Evolutionary conservation across 1,140 invertebrate species (phyloP), one percentile per base, ranked within the genome.

Genomic region (Papilio glaucus): DNA sequence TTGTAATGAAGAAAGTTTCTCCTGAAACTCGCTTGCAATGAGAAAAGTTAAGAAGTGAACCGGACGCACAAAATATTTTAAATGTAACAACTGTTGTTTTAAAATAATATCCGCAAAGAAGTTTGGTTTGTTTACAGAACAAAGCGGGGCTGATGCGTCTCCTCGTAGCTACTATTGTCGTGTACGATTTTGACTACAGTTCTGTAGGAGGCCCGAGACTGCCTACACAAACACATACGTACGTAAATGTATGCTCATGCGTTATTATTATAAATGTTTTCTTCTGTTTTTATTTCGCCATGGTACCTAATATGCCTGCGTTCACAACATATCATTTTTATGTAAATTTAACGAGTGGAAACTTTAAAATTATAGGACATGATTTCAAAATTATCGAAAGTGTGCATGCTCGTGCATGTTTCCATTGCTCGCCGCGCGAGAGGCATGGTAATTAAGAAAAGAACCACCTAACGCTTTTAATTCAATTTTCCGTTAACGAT

Each of bases 1-100:
- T 57, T 57, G 12, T 26, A 57, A 57, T 57, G 21, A 57, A 57
- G 49, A 0, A 57, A 57, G 9, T 57, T 57, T 18, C 49, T 24
- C 24, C 24, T 57, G 21, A 26, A 24, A 57, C 24, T 57, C 49
- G 10, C 49, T 12, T 24, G 10, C 9, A 57, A 57, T 57, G 49
- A 57, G 49, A 24, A 57, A 57, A 57, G 49, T 57, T 57, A 57
- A 12, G 21, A 57, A 57, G 49, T 57, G 21, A 26, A 57, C 29
- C 29, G 29, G 21, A 9, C 10, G 24, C 9, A 57, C 9, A 26
- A 57, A 57, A 18, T 45, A 15, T 45, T 45, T 15, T 7, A 45
- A 45, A 53, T 21, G 18, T 45, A 45, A 41, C 8, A 42, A 18
- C 18, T 53, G 45, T 53, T 53, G 45, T 53, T 53, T 53, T 53